Conservation (phyloP, 2,888 invertebrate genomes). For the Drosophila meridiana region DNA sequence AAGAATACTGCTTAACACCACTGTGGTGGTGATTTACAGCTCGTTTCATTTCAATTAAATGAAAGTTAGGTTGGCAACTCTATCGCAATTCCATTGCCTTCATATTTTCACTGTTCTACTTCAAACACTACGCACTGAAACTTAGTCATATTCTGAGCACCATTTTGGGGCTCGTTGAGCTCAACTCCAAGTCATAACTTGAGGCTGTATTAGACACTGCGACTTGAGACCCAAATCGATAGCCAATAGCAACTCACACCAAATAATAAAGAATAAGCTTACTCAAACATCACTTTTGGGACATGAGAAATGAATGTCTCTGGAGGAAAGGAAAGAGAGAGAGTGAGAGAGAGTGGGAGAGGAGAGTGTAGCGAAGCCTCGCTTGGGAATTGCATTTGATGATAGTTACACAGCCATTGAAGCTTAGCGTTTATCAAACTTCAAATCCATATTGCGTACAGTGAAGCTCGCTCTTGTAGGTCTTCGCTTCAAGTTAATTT, state of each 20-base stretch:
- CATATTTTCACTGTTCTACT: not conserved
- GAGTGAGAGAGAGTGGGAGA: not conserved
- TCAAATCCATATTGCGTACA: slow-evolving; percentile 1
- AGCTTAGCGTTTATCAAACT: not conserved
- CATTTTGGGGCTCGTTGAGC: slow-evolving; percentile 3
- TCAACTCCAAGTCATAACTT: not conserved
- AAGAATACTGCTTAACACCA: no score
- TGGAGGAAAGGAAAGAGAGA: not conserved
- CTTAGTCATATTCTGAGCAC: slow-evolving; percentile 6
- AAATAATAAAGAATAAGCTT: not conserved
- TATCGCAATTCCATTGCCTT: not conserved
- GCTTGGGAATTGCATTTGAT: slow-evolving; percentile 1
- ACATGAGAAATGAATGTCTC: not conserved
- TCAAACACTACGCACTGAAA: not conserved
- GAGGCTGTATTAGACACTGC: not conserved
- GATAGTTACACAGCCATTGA: slow-evolving; percentile 5
- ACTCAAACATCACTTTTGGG: not conserved
- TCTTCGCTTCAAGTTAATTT: not conserved
- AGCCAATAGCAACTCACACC: not conserved
- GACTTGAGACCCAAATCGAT: not conserved
- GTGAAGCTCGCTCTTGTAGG: no score
- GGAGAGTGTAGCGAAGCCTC: not conserved
- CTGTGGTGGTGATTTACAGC: no score
- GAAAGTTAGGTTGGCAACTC: no score
- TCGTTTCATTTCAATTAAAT: no score